Base-by-base conservation (phyloP, 2,888 invertebrate genomes). In the Lasioglossum pauxillum region DNA sequence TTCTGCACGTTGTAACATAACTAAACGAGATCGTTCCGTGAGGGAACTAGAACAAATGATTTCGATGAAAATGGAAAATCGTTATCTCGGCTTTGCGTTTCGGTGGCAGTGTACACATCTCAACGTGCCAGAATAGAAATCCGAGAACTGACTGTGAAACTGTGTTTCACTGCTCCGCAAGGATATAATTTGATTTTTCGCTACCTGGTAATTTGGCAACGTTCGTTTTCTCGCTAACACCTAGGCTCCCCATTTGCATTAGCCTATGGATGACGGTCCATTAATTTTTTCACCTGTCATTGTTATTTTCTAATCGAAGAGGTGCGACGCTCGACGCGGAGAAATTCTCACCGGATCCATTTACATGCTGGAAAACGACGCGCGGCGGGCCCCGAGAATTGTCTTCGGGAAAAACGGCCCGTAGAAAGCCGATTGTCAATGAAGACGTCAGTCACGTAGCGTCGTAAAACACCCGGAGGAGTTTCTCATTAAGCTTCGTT, bases 361-460 rank as follows among this genome's bases (percentile, higher is more conserved):
- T 81, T 67, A 46, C 64, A 71, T 79, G 74, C 35, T 79, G 84
- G 82, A 82, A 89, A 89, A 89, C 88, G 80, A 5, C 35, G 35
- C 35, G 35, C 35, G 35, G 77, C 60, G 74, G 69, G 69, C 78
- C 73, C 75, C 53, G 23, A 5, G 77, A 84, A 75, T 84, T 86
- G 69, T 88, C 82, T 75, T 78, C 82, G 76, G 80, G 84, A 90
- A 90, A 90, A 89, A 84, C 74, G 78, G 31, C 75, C n/a, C 67
- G 84, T 84, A 88, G 86, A 82, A 82, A 88, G 90, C 57, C 76
- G 74, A 84, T 85, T 79, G 69, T 53, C 74, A 79, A 88, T 78
- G 82, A 83, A 85, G 53, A 76, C 23, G 60, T 75, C n/a, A 16
- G 74, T 77, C 35, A 73, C 57, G 19, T 10, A 12, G 5, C 23